Percentiles rank a stretch among this genome's conserved stretches.
phyloP scores from a whole-genome alignment of 64 coral and sea anemone genomes.

The Dendronephthya gigantea region DNA sequence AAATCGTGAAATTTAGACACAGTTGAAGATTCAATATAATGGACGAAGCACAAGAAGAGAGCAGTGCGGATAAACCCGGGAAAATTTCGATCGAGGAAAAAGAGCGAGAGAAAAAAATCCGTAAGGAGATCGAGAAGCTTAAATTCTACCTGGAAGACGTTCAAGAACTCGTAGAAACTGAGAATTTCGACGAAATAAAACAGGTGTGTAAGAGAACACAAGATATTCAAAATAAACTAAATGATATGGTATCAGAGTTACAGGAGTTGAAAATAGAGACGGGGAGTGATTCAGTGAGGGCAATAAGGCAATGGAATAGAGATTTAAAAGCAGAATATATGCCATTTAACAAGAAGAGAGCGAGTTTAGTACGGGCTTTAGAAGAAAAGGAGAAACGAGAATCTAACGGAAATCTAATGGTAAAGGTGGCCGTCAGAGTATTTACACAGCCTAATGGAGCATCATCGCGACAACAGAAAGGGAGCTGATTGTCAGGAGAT shows the following conservation, averaged over 20 bases:
- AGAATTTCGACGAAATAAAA: constrained; percentile 7
- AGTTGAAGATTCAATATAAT: not conserved
- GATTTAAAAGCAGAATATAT: no score
- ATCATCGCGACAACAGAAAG: not conserved
- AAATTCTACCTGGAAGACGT: not conserved
- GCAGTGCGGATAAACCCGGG: not conserved
- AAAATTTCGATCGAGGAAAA: not conserved
- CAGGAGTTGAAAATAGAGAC: not conserved
- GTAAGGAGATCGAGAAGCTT: not conserved
- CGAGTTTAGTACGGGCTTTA: no score
- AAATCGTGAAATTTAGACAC: not conserved
- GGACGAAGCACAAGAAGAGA: not conserved
- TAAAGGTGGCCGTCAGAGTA: not conserved
- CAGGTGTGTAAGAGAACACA: not conserved
- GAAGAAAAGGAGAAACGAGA: no score
- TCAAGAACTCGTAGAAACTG: not conserved
- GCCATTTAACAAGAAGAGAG: no score
- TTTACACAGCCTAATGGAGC: not conserved
- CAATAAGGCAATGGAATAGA: no score
- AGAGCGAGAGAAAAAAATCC: not conserved
- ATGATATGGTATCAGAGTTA: not conserved
- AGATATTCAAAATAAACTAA: constrained; percentile 2
- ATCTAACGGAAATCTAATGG: no score
- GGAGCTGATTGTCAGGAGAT: not conserved
- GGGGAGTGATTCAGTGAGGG: no score